phyloP scores from a whole-genome alignment of 1,140 invertebrate species.

The Cryptotermes secundus region DNA sequence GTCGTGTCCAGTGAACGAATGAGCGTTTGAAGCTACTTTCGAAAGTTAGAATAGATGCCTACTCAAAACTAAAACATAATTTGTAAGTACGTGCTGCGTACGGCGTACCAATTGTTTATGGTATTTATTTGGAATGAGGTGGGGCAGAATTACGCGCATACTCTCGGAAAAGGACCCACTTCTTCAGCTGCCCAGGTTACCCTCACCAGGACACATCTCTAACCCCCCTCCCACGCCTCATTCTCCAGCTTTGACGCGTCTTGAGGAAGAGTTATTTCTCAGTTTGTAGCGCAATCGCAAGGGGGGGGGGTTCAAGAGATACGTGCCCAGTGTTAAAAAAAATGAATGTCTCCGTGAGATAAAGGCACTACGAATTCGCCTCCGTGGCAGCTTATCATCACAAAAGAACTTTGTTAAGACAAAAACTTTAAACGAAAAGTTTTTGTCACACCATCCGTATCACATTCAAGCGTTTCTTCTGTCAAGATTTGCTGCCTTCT shows the following conservation, averaged over 20 bases:
- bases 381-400: not conserved
- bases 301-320: not conserved
- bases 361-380: not conserved
- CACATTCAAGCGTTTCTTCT: not conserved
- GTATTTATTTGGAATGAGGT: conserved; percentile 4
- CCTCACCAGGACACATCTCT: not conserved
- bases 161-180: not conserved
- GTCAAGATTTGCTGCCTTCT: not conserved
- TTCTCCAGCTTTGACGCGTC: not conserved
- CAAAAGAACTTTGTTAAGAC: not conserved
- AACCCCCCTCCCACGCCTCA: not conserved
- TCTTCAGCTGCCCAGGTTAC: not conserved
- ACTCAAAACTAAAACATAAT: too few relatives aligned
- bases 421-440: not conserved
- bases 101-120: not conserved
- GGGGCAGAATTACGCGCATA: conserved; percentile 7
- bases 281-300: not conserved
- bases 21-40: too few relatives aligned
- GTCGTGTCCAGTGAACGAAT: too few relatives aligned
- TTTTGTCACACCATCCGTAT: not conserved
- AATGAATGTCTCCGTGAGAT: not conserved
- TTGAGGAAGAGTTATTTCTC: conserved; percentile 12
- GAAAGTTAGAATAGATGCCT: too few relatives aligned
- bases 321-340: not conserved
- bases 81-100: too few relatives aligned